A percentile compares a stretch with the other conserved stretches of the same genome.
phyloP scores from a whole-genome alignment of 2,113 vertebrate genomes.

The Mormoops blainvillei region DNA sequence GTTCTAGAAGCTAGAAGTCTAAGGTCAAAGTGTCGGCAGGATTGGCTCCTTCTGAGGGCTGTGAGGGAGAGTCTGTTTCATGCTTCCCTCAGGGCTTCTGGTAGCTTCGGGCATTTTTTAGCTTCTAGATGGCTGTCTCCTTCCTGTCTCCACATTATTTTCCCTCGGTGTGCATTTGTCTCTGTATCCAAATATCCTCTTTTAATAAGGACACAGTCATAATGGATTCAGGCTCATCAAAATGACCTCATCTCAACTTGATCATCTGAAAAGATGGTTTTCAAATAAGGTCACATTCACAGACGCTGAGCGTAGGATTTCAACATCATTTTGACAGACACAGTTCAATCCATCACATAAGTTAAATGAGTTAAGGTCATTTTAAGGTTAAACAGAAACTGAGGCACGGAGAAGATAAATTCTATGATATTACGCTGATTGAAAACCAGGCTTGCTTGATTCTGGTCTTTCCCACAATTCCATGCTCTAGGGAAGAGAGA shows the following conservation, averaged over 20 bases:
- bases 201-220: not conserved
- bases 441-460: not conserved
- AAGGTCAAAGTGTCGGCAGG: not conserved
- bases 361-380: not conserved
- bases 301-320: not conserved
- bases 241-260: not conserved
- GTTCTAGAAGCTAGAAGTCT: not conserved
- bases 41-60: not conserved
- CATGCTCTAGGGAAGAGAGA: not conserved
- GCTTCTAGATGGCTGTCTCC: not conserved
- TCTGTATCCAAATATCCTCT: not conserved
- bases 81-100: not conserved
- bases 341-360: not conserved
- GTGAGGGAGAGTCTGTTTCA: not conserved
- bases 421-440: not conserved
- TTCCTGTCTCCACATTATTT: not conserved
- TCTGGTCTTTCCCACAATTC: not conserved
- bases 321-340: not conserved
- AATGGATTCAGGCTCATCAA: not conserved
- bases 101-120: not conserved
- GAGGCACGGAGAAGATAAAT: not conserved
- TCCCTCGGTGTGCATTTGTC: not conserved
- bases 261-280: not conserved
- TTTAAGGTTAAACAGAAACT: not conserved
- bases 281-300: not conserved